These are phyloP conservation scores for Athalia circularis DNA, from an alignment of 2,888 invertebrate genomes.

Conservation along the genomic window DNA sequence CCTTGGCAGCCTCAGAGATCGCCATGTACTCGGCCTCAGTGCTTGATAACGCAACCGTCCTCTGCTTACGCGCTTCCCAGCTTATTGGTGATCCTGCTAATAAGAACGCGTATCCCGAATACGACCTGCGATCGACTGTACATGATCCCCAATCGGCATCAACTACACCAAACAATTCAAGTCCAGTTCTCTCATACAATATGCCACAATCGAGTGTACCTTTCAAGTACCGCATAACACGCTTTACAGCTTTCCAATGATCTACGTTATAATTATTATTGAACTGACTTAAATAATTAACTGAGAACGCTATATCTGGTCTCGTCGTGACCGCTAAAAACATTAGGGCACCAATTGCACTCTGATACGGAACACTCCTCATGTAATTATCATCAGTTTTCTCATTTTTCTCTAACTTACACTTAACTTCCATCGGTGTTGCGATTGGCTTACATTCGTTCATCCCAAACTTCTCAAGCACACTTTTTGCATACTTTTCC, in stretches of 20 bases:
- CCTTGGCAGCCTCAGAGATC: constrained; percentile 30
- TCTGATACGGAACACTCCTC: background rate
- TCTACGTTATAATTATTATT: constrained; percentile 35
- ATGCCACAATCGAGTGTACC: constrained; percentile 42
- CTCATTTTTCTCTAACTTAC: background rate
- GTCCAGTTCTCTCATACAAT: constrained; percentile 42
- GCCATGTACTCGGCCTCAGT: constrained; percentile 45
- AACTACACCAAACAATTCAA: constrained; percentile 41
- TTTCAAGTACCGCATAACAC: constrained; percentile 47
- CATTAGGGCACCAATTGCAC: constrained; percentile 47
- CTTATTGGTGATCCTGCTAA: constrained; percentile 39
- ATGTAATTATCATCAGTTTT: background rate
- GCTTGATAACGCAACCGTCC: constrained; percentile 38
- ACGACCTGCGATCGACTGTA: constrained; percentile 30
- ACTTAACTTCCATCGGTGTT: background rate
- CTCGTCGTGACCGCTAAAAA: constrained; percentile 46
- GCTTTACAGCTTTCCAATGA: constrained; percentile 45
- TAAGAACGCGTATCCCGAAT: constrained; percentile 41
- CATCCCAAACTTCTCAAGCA: background rate
- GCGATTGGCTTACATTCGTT: constrained; percentile 11
- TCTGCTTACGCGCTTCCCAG: constrained; percentile 48
- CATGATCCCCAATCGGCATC: constrained; percentile 47
- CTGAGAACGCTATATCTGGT: constrained; percentile 35
- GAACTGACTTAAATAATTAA: constrained; percentile 47
- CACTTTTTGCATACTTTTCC: background rate